A percentile compares a stretch with the other conserved stretches of the same genome.
phyloP scores from a whole-genome alignment of 2,888 invertebrate species.

The Caenorhabditis sulstoni region DNA sequence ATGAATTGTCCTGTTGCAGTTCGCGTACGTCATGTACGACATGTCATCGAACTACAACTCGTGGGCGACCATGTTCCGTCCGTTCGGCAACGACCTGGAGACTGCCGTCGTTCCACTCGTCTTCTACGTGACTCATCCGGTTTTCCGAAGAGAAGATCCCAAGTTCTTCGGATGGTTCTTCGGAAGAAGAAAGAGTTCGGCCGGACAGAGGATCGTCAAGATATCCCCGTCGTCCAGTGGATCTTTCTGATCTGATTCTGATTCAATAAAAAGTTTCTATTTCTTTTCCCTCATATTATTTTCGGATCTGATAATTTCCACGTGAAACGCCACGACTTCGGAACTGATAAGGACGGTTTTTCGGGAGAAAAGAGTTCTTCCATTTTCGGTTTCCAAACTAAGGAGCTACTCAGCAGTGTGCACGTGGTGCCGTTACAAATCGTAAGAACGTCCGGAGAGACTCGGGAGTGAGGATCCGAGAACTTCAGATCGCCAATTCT shows the following conservation, averaged over 20 bases:
- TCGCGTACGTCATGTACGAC: slow-evolving; percentile 20
- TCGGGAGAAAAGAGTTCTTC: no score
- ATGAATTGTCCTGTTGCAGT: slow-evolving; percentile 10
- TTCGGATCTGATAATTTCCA: no score
- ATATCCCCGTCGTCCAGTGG: not conserved
- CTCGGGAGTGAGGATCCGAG: no score
- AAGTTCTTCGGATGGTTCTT: not conserved
- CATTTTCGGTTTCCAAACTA: no score
- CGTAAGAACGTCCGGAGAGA: no score
- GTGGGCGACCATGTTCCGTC: slow-evolving; percentile 19
- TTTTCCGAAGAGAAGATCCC: slow-evolving; percentile 7
- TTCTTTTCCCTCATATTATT: no score
- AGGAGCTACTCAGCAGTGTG: no score
- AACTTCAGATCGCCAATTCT: no score
- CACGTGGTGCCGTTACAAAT: no score
- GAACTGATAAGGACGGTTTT: no score
- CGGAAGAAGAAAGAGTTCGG: not conserved
- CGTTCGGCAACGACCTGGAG: slow-evolving; percentile 37
- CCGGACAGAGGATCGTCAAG: not conserved
- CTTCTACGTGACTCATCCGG: slow-evolving; percentile 40
- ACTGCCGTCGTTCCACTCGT: slow-evolving; percentile 27
- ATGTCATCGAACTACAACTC: slow-evolving; percentile 17
- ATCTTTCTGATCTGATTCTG: not conserved
- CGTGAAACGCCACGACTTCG: no score
- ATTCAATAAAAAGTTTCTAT: no score